These are phyloP conservation scores for Notolepis coatsorum DNA, from an alignment of 2,797 vertebrate genomes.

Conservation along the genomic window DNA sequence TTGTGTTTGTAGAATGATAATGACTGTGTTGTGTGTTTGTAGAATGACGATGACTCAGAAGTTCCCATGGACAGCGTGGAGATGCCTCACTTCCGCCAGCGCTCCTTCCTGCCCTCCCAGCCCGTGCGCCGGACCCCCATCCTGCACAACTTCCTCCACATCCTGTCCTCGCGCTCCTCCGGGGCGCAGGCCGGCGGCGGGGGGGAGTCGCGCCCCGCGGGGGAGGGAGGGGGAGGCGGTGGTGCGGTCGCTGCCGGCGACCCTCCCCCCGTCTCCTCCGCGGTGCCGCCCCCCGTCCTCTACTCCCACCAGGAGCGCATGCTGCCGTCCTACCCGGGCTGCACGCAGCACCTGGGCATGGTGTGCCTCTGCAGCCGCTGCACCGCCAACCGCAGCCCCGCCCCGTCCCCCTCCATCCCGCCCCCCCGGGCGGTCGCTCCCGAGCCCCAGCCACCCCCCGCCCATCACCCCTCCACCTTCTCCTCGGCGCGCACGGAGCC, in stretches of 20 bases:
- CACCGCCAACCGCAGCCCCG: conserved; percentile 84
- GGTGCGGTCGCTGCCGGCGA: conserved; percentile 75
- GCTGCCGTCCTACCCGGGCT: conserved; percentile 87
- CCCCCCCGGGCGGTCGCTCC: conserved; percentile 72
- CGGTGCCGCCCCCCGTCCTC: conserved; percentile 89
- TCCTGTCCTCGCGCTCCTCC: conserved; percentile 95
- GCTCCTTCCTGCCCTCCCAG: conserved; percentile 94
- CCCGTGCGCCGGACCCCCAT: conserved; percentile 97
- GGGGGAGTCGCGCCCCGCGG: conserved; percentile 76
- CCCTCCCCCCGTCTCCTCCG: conserved; percentile 82
- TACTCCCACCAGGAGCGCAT: conserved; percentile 87
- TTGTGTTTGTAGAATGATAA: too few species aligned
- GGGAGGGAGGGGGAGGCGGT: conserved; percentile 43
- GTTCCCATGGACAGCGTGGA: conserved; percentile 97
- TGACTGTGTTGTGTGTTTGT: conserved; percentile 27
- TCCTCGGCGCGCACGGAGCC: conserved; percentile 93
- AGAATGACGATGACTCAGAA: conserved; percentile 98
- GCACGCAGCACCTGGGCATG: conserved; percentile 96
- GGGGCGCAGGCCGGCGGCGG: conserved; percentile 86
- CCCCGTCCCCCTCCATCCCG: conserved; percentile 79
- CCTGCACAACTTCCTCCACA: conserved; percentile 99
- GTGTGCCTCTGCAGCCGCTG: conserved; percentile 96
- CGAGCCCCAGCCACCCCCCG: conserved; percentile 72
- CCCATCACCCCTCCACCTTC: conserved; percentile 89
- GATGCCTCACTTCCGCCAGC: conserved; percentile 95